Base-by-base conservation (phyloP, 1,140 invertebrate species). In the Meloidogyne floridensis region DNA sequence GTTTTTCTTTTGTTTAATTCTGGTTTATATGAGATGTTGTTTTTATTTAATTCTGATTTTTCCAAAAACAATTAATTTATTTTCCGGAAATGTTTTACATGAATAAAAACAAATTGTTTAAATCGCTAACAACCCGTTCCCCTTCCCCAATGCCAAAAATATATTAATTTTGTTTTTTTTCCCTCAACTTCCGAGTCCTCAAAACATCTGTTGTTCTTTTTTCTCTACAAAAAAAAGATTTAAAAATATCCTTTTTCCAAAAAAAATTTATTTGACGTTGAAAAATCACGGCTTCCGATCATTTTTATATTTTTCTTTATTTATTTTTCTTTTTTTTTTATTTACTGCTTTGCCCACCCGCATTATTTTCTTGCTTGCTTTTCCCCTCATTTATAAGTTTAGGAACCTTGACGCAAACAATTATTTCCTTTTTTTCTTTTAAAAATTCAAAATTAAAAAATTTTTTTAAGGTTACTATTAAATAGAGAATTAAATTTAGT, bases 271-370 rank as follows among this genome's bases (percentile, higher is more conserved):
- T n/a, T 65, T 65, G 59, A 65, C 59, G 59, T n/a, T 65, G 56
- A 65, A 65, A 65, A 65, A 65, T 65, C 59, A 65, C 59, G 59
- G 59, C 15, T 65, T 59, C 59, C n/a, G 59, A 65, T 65, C 59
- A 65, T 65, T 65, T 65, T 65, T 65, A 65, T 65, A n/a, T 65
- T 65, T 32, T 65, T n/a, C n/a, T 65, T 65, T 47, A 47, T 47
- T 47, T 47, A 47, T 47, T 47, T 47, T 47, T 47, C 47, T 47
- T 7, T 65, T 65, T n/a, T 59, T 65, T 65, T 65, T 65, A n/a
- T 65, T 65, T 65, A 15, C 59, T 65, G 13, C 59, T 65, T 65
- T 65, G 59, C 59, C 59, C 59, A 65, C 59, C 59, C 59, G 59
- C 59, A 65, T 65, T 65, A 7, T 65, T 65, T 47, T 47, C 5